A percentile compares a stretch with the other conserved stretches of the same genome.
Evolutionary conservation across 2,113 vertebrate genomes (phyloP).

Genomic region (Cercocebus atys): DNA sequence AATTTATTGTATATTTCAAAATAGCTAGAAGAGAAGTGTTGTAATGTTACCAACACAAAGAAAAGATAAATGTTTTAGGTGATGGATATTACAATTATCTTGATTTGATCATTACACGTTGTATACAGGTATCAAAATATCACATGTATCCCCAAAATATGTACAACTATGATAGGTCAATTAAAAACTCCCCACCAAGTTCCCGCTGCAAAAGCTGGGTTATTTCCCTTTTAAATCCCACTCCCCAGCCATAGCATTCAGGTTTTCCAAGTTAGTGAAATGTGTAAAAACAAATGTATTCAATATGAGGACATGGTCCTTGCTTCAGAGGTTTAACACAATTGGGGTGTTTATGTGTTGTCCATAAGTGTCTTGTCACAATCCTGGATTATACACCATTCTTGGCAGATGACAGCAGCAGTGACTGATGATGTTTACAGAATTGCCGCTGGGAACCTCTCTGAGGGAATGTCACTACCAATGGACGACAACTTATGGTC

Average conservation of each 20-base stretch:
- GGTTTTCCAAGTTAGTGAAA: neutral
- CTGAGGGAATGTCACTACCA: neutral
- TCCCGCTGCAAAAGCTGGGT: neutral
- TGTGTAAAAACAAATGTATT: neutral
- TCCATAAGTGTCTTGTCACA: neutral
- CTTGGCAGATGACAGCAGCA: neutral
- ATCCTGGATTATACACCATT: neutral
- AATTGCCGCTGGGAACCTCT: neutral
- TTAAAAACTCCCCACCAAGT: neutral
- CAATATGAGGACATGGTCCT: neutral
- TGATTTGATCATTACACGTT: neutral
- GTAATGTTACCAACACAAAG: neutral
- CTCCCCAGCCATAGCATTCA: neutral
- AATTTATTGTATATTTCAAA: neutral
- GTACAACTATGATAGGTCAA: neutral
- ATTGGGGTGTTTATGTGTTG: neutral
- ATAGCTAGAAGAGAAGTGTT: neutral
- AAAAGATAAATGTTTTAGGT: neutral
- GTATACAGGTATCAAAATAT: neutral
- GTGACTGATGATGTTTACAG: neutral
- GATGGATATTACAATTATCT: neutral
- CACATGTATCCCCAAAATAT: neutral
- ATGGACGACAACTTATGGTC: neutral
- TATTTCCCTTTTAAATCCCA: neutral
- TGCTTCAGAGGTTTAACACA: neutral